A percentile compares a stretch with the other conserved stretches of the same genome.
Conservation (phyloP, 2,113 vertebrate species). For the Paraplagusia blochii region DNA sequence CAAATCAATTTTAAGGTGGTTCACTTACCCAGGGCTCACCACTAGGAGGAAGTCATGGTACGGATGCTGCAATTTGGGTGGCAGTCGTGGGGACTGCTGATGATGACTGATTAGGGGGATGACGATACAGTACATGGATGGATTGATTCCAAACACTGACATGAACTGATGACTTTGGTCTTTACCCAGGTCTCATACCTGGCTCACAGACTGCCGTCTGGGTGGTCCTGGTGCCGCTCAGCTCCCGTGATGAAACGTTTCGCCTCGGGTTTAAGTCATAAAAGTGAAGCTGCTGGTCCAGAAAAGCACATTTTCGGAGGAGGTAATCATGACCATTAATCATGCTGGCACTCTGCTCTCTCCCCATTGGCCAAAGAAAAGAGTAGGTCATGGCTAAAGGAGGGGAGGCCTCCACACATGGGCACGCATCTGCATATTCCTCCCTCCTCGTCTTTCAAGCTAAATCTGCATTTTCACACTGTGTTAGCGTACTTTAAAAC, state of each 20-base stretch:
- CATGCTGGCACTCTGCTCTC: constrained; percentile 59
- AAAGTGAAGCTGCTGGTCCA: constrained; percentile 75
- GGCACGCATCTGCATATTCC: constrained; percentile 44
- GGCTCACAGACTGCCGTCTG: constrained; percentile 18
- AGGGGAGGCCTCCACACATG: constrained; percentile 45
- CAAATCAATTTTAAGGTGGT: no score
- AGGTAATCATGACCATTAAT: constrained; percentile 86
- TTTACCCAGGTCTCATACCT: no score
- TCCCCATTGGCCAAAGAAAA: constrained; percentile 63
- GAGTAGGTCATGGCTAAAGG: constrained; percentile 69
- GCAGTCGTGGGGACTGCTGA: no score
- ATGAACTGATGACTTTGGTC: constrained; percentile 3
- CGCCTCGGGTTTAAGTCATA: constrained; percentile 75
- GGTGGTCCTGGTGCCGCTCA: constrained; percentile 51
- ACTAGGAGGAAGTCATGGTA: no score
- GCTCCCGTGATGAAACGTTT: constrained; percentile 61
- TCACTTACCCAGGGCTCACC: no score
- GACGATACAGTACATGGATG: no score
- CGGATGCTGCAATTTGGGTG: no score
- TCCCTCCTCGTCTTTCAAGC: constrained; percentile 12
- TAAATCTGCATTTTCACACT: no score
- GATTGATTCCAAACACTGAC: no score
- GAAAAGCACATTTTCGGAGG: constrained; percentile 79
- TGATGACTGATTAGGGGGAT: no score
- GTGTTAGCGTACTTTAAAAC: no score